Percentiles rank a stretch among this genome's conserved stretches.
Evolutionary conservation across 2,113 vertebrate genomes (phyloP).

Genomic region (Entosphenus tridentatus): DNA sequence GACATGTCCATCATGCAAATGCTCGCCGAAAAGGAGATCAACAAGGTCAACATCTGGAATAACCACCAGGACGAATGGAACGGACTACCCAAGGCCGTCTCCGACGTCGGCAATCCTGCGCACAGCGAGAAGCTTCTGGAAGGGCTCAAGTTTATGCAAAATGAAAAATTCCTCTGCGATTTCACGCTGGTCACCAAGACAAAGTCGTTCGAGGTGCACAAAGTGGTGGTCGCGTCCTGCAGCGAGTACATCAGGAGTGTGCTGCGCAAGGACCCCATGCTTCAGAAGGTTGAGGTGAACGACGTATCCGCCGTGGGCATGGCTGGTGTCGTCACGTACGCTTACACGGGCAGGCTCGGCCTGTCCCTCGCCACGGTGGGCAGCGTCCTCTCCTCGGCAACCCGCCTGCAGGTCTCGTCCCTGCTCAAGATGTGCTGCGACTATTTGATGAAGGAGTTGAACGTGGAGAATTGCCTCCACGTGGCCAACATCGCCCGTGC

Average conservation of each 20-base stretch:
- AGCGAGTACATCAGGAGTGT: slow-evolving; percentile 71
- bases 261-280: slow-evolving; percentile 59
- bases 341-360: slow-evolving; percentile 82
- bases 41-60: slow-evolving; percentile 64
- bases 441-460: slow-evolving; percentile 77
- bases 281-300: slow-evolving; percentile 62
- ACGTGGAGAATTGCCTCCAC: slow-evolving; percentile 90
- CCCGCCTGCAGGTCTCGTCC: slow-evolving; percentile 60
- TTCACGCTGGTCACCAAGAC: slow-evolving; percentile 74
- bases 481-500: slow-evolving; percentile 81
- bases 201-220: slow-evolving; percentile 81
- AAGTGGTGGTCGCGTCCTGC: slow-evolving; percentile 84
- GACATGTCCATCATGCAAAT: slow-evolving; percentile 60
- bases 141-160: slow-evolving; percentile 70
- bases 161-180: slow-evolving; percentile 79
- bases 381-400: slow-evolving; percentile 69
- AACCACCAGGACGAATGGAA: slow-evolving; percentile 68
- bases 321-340: slow-evolving; percentile 70
- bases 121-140: slow-evolving; percentile 76
- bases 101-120: slow-evolving; percentile 51
- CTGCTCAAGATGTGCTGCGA: slow-evolving; percentile 94
- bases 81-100: slow-evolving; percentile 78
- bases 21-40: slow-evolving; percentile 41
- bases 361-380: slow-evolving; percentile 83
- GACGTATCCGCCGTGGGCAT: slow-evolving; percentile 66